Evolutionary conservation across 2,888 invertebrate species (phyloP).

Genomic region (Diplolepis rosae): DNA sequence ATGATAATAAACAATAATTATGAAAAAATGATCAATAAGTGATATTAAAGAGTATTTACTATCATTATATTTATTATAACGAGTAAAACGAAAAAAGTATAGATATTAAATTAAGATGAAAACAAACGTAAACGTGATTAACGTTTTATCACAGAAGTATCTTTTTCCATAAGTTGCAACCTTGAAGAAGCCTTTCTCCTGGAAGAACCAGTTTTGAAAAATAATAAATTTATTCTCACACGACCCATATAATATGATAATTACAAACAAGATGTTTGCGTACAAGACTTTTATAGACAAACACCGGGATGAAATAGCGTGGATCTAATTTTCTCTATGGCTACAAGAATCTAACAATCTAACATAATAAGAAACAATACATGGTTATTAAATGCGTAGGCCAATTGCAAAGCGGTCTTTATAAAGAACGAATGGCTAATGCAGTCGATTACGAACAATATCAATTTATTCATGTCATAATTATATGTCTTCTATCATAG

Average conservation of each 20-base stretch:
- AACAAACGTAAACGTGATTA: not conserved
- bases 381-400: constrained; percentile 16
- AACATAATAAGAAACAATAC: constrained; percentile 14
- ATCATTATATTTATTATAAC: too few relatives aligned
- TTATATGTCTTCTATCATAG: too few relatives aligned
- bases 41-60: too few relatives aligned
- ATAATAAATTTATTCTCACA: constrained; percentile 22
- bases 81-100: too few relatives aligned
- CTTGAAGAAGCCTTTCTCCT: constrained; percentile 25
- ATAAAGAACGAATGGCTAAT: not conserved
- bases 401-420: not conserved
- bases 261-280: not conserved
- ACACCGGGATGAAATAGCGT: not conserved
- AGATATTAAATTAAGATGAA: not conserved
- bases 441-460: not conserved
- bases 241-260: constrained; percentile 27
- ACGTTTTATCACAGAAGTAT: not conserved
- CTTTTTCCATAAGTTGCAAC: constrained; percentile 9
- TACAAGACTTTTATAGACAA: constrained; percentile 5
- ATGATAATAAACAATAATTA: too few relatives aligned
- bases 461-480: not conserved
- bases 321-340: not conserved
- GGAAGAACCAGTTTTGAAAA: constrained; percentile 28
- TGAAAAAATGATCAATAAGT: too few relatives aligned
- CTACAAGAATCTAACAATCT: not conserved